Conservation (phyloP, 1,140 invertebrate genomes). For the Drosophila sucinea region DNA sequence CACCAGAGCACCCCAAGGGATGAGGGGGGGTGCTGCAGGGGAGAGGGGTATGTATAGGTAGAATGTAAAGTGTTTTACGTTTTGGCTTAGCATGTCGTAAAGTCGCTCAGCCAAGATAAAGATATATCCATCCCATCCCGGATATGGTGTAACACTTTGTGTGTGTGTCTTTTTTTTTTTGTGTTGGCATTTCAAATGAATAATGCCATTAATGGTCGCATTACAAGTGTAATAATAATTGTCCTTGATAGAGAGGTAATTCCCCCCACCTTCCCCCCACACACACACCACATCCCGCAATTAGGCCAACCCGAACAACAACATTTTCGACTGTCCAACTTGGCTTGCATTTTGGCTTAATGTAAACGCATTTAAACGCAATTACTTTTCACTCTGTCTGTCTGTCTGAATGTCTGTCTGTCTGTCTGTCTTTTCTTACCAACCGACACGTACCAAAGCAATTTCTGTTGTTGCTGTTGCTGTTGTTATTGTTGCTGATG, state of each 20-base stretch:
- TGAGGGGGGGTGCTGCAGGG: neutral
- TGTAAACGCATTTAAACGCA: slow-evolving; percentile 80
- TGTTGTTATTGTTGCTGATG: slow-evolving; percentile 59
- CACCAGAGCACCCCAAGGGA: neutral
- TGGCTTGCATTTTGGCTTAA: slow-evolving; percentile 50
- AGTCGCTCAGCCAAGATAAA: slow-evolving; percentile 50
- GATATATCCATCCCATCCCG: slow-evolving; percentile 38
- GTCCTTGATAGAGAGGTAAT: slow-evolving; percentile 65
- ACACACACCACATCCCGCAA: slow-evolving; percentile 28
- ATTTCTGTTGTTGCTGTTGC: slow-evolving; percentile 53
- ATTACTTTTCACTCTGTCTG: slow-evolving; percentile 70
- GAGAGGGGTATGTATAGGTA: neutral
- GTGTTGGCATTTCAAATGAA: slow-evolving; percentile 39
- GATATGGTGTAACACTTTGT: slow-evolving; percentile 16
- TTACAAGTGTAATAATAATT: slow-evolving; percentile 81
- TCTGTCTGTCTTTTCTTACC: slow-evolving; percentile 51
- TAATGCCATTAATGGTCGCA: slow-evolving; percentile 70
- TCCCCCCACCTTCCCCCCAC: slow-evolving; percentile 18
- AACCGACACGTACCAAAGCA: slow-evolving; percentile 74
- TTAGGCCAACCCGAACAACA: slow-evolving; percentile 36
- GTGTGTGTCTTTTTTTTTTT: slow-evolving; percentile 16
- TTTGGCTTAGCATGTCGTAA: slow-evolving; percentile 75
- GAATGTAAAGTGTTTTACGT: slow-evolving; percentile 60
- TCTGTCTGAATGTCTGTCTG: slow-evolving; percentile 40
- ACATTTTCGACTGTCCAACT: slow-evolving; percentile 41